A percentile compares a stretch with the other conserved stretches of the same genome.
Conservation (phyloP, 2,888 invertebrate species). For the Patella caerulea region DNA sequence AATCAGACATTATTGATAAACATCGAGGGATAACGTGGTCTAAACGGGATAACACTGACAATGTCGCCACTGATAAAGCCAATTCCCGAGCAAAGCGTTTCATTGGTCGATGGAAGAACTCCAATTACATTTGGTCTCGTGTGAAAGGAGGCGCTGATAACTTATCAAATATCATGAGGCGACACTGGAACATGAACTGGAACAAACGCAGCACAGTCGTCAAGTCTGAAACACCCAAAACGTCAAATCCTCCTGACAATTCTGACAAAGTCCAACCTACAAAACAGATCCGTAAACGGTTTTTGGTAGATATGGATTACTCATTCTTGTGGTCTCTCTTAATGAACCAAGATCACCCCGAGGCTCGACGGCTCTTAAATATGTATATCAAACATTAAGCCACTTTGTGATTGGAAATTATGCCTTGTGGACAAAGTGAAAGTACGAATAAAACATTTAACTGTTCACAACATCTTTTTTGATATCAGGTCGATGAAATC, state of each 20-base stretch:
- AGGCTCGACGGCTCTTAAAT: not conserved
- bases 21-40: not conserved
- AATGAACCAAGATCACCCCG: not conserved
- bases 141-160: not conserved
- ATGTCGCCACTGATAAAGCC: not conserved
- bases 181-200: conserved; percentile 1
- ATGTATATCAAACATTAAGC: not conserved
- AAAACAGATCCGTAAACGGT: not conserved
- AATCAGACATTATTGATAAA: too few relatives aligned
- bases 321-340: not conserved
- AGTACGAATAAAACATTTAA: too few relatives aligned
- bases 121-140: not conserved
- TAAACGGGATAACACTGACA: too few relatives aligned
- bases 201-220: not conserved
- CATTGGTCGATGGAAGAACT: not conserved
- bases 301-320: not conserved
- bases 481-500: too few relatives aligned
- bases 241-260: not conserved
- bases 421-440: too few relatives aligned
- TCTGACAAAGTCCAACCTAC: not conserved
- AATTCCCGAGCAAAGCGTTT: not conserved
- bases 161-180: not conserved
- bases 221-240: not conserved
- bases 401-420: too few relatives aligned
- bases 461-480: too few relatives aligned